A percentile compares a stretch with the other conserved stretches of the same genome.
phyloP scores from a whole-genome alignment of 2,113 vertebrate genomes.

The Atherinomorus stipes region DNA sequence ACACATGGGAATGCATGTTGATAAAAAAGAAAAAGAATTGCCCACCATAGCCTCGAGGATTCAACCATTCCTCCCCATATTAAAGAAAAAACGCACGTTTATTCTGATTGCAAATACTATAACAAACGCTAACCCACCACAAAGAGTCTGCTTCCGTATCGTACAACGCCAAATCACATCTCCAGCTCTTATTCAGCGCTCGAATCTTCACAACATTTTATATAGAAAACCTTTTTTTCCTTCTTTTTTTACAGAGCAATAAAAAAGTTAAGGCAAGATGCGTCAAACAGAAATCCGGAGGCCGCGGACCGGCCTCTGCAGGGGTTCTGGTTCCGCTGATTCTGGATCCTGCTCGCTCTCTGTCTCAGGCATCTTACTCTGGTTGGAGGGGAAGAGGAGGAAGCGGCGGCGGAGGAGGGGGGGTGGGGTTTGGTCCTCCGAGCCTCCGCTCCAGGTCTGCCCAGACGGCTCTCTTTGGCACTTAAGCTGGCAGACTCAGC shows the following conservation, averaged over 20 bases:
- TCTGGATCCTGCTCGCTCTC: conserved; percentile 83
- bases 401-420: conserved; percentile 70
- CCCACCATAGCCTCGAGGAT: conserved; percentile 38
- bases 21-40: conserved; percentile 36
- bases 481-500: conserved; percentile 99
- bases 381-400: conserved; percentile 80
- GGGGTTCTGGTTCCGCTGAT: conserved; percentile 81
- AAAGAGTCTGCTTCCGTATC: conserved; percentile 70
- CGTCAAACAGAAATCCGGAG: conserved; percentile 94
- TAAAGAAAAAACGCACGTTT: conserved; percentile 72
- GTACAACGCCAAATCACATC: conserved; percentile 69
- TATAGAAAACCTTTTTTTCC: conserved; percentile 88
- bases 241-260: conserved; percentile 93
- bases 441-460: conserved; percentile 75
- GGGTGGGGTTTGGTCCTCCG: conserved; percentile 58
- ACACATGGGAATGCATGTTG: conserved; percentile 57
- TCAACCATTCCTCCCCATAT: conserved; percentile 46
- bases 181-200: conserved; percentile 63
- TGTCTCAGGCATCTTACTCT: conserved; percentile 92
- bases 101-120: conserved; percentile 74
- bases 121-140: conserved; percentile 75
- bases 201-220: conserved; percentile 80
- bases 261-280: conserved; percentile 98
- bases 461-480: conserved; percentile 87
- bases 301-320: conserved; percentile 71